Base-by-base conservation (phyloP, 1,140 invertebrate genomes). In the Zaprionus tsacasi region DNA sequence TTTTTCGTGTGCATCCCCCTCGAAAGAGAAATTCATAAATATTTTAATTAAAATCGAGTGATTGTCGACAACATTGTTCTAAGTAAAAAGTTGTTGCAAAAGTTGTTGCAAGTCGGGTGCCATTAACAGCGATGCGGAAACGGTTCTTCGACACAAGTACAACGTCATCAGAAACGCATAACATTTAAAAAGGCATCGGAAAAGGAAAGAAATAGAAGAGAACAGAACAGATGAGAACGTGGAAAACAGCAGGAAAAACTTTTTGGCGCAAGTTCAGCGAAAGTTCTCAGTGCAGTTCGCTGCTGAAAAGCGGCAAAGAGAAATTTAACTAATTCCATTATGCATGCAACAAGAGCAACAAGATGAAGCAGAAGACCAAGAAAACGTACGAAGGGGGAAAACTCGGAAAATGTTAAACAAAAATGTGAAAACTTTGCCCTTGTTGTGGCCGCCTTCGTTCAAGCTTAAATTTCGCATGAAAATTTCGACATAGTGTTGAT, bases 251-350 rank as follows among this genome's bases (percentile, higher is more conserved):
- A 71, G 71, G 54, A 56, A 83, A 83, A 85, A 85, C 48, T 83
- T 83, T 81, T 85, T 81, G 81, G 78, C 74, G 69, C 78, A 83
- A 85, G 81, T 83, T 83, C 81, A 83, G 81, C 69, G 81, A 83
- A 83, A 83, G 81, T 83, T 83, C 71, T 85, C 71, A n/a, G 7
- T 40, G 36, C 72, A 70, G 71, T 59, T 55, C 38, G n/a, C n/a
- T n/a, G n/a, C n/a, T n/a, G n/a, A n/a, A n/a, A n/a, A n/a, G n/a
- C n/a, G 65, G 70, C 73, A 73, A 86, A 78, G 69, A 71, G 81
- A 85, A 83, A 83, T 83, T 83, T 78, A 85, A 83, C 81, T 83
- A 83, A 83, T 83, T 81, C 81, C 74, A 83, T 83, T 83, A 85
- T 85, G 81, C 82, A 81, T 81, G 77, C 74, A 73, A 76, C 69